Evolutionary conservation across 2,888 invertebrate species (phyloP), one percentile per base, ranked within the genome.

Genomic region (Lissonota sp.): DNA sequence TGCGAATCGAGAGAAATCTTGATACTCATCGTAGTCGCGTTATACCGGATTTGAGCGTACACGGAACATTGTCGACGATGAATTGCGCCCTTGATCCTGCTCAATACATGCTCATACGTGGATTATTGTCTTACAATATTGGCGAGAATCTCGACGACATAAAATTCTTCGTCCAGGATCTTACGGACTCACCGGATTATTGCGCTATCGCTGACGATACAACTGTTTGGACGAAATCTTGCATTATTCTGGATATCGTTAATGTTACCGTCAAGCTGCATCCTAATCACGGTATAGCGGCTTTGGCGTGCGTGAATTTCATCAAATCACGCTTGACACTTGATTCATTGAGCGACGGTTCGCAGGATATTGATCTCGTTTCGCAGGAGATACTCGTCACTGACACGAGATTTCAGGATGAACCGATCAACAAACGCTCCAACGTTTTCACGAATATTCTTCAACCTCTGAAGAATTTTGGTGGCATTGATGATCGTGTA

Each of bases 361-460:
- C 97, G 10, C 98, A 97, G 92, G 98, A 98, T 88, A 95, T 99
- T 69, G 98, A 98, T 92, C 94, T 99, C 16, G 97, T 98, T 0
- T 99, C 98, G 0, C 97, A 97, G 93, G 98, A 98, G 92, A 97
- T 98, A 89, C 93, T 96, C 14, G 95, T 97, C 66, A 95, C 95
- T 69, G 98, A 98, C 92, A 96, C 96, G 10, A 94, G 97, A 63
- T 96, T 94, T 90, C 93, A 94, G 87, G 93, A 92, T 75, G 94
- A 95, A 88, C 95, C 96, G 5, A 95, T 94, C 62, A 96, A 96
- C 89, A 94, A 95, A 79, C 94, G 96, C 83, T 96, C 96, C 12
- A 98, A 98, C 93, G 96, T 98, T 82, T 99, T 98, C 92, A 96
- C 96, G 69, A 96, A 96, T 91, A 98, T 99, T 88, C 93, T 99